Evolutionary conservation across 2,113 vertebrate species (phyloP).

Genomic region (Aptenodytes forsteri): DNA sequence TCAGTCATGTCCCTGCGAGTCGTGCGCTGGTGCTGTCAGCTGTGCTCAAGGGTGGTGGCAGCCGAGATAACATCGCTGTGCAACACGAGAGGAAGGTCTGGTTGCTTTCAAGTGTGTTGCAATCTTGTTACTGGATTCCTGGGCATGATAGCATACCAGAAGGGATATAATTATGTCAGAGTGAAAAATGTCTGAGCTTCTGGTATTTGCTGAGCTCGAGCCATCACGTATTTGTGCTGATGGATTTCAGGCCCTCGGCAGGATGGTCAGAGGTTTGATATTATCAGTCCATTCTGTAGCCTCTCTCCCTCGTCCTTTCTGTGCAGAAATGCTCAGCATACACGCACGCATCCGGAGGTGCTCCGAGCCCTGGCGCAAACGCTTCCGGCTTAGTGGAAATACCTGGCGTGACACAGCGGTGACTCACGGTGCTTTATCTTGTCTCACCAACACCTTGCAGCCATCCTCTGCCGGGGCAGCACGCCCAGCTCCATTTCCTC

Average conservation of each 20-base stretch:
- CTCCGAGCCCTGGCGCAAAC: not conserved
- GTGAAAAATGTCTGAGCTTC: not conserved
- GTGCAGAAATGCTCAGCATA: not conserved
- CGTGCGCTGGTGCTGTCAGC: not conserved
- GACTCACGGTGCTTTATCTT: not conserved
- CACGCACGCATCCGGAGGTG: rapidly evolving
- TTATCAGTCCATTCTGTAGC: rapidly evolving
- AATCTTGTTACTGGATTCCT: not conserved
- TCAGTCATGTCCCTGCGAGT: rapidly evolving
- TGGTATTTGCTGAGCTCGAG: not conserved
- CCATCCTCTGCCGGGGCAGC: not conserved
- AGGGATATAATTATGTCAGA: not conserved
- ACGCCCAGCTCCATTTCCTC: not conserved
- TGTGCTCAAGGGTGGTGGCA: not conserved
- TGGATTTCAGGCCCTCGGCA: rapidly evolving
- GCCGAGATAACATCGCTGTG: not conserved
- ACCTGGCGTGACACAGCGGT: rapidly evolving
- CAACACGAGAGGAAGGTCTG: not conserved
- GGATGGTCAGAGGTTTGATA: not conserved
- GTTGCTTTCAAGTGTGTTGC: not conserved
- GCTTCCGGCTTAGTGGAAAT: not conserved
- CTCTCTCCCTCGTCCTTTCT: not conserved
- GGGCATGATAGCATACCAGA: not conserved
- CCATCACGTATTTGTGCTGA: rapidly evolving
- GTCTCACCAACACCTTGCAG: not conserved